Evolutionary conservation across 2,113 vertebrate species (phyloP), one percentile per base, ranked within the genome.

Genomic region (Terrapene triunguis): DNA sequence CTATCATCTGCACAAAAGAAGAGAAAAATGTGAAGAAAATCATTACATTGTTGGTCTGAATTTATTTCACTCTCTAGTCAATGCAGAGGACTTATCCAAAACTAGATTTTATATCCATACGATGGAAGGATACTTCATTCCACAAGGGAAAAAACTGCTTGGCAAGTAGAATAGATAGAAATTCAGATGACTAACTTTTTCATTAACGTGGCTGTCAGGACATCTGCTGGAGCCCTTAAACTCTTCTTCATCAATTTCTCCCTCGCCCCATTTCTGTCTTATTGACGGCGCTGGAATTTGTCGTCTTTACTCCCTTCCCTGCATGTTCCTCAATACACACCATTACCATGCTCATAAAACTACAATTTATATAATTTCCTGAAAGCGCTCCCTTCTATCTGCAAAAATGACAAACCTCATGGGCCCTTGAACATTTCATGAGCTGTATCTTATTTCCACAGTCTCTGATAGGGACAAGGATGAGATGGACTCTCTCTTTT

Each of bases 341-440:
- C 96, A 93, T 94, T 94, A 94, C n/a, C 57, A 13, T 85, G 57
- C 96, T 96, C 92, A 88, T 53, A 89, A 96, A 94, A 80, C 85
- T 57, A 3, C 53, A n/a, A 91, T 96, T 96, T 89, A 21, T 87
- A 53, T 87, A 88, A 96, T 94, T 78, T 62, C 48, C 14, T 0
- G 95, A 92, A 85, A 78, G 4, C 24, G 88, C 51, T 51, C 72
- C 88, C 88, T 50, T 91, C 21, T 91, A 32, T 25, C 83, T 88
- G 24, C 79, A 79, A n/a, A 59, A 82, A 87, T 89, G 95, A 79
- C 90, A 96, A 95, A 85, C 51, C 93, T 48, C 89, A 12, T 14
- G 93, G 90, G 95, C 54, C 79, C 27, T 85, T 82, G 80, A 91
- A n/a, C 0, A 0, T 38, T 95, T 55, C 81, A 35, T 0, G 48